Evolutionary conservation across 2,113 vertebrate genomes (phyloP).

Genomic region (Ictalurus punctatus): DNA sequence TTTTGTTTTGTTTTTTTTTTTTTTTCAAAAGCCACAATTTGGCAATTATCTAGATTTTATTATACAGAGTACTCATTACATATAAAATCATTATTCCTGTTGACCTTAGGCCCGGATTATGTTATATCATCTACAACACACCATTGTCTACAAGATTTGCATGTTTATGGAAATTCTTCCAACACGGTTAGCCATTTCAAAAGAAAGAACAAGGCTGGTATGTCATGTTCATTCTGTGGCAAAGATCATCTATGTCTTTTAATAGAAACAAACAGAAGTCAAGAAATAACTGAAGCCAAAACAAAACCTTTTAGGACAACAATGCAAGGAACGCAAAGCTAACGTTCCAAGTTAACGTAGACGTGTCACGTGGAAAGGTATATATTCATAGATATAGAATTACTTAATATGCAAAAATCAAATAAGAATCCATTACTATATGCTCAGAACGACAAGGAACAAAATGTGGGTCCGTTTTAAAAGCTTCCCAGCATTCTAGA

Average conservation of each 20-base stretch:
- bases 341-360: not conserved
- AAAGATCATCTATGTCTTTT: slow-evolving; percentile 10
- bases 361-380: not conserved
- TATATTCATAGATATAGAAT: not conserved
- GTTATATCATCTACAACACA: not conserved
- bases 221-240: not conserved
- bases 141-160: not conserved
- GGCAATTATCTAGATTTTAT: not conserved
- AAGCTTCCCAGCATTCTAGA: not conserved
- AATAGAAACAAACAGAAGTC: not conserved
- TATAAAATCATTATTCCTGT: not conserved
- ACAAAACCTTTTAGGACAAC: not conserved
- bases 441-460: not conserved
- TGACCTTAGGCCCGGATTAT: not conserved
- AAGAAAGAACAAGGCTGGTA: not conserved
- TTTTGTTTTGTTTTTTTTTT: not conserved
- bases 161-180: not conserved
- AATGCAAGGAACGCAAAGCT: not conserved
- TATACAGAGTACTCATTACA: not conserved
- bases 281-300: not conserved
- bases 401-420: not conserved
- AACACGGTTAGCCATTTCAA: slow-evolving; percentile 12
- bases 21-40: not conserved
- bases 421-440: not conserved
- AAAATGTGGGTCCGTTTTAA: not conserved